phyloP scores from a whole-genome alignment of 2,888 invertebrate genomes.

The Dysmachus trigonus region DNA sequence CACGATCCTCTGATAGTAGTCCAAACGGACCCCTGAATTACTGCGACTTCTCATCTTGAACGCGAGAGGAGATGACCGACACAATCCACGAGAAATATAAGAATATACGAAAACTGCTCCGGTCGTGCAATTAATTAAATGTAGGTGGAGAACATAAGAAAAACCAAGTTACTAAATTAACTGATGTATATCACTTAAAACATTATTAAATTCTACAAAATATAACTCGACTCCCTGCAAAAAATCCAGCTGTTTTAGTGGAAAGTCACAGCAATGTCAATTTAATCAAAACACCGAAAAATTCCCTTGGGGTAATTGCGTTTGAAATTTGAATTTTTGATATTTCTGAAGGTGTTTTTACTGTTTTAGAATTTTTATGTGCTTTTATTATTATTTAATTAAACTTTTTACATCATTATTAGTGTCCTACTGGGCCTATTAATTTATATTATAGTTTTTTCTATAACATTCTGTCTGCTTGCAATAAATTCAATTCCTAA shows the following conservation, averaged over 20 bases:
- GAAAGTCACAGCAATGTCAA: constrained; percentile 60
- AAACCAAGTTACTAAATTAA: background rate
- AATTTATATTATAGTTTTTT: background rate
- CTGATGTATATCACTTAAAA: background rate
- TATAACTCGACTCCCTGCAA: background rate
- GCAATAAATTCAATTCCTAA: background rate
- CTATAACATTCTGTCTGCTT: no score
- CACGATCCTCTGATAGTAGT: constrained; percentile 95
- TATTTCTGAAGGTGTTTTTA: background rate
- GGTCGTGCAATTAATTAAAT: background rate
- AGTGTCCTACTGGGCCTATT: no score
- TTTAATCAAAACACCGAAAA: constrained; percentile 52
- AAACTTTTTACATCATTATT: no score
- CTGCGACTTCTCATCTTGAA: constrained; percentile 81
- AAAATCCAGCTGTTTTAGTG: background rate
- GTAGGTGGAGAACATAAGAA: background rate
- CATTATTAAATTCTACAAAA: background rate
- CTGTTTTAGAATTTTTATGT: no score
- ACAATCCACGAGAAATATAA: background rate
- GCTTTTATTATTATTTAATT: no score
- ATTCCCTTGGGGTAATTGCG: background rate
- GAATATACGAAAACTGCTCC: background rate
- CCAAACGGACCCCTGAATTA: constrained; percentile 91
- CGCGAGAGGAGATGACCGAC: background rate
- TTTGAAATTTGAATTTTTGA: constrained; percentile 39